Evolutionary conservation across 2,888 invertebrate genomes (phyloP).

Genomic region (Petrophora chlorosata): DNA sequence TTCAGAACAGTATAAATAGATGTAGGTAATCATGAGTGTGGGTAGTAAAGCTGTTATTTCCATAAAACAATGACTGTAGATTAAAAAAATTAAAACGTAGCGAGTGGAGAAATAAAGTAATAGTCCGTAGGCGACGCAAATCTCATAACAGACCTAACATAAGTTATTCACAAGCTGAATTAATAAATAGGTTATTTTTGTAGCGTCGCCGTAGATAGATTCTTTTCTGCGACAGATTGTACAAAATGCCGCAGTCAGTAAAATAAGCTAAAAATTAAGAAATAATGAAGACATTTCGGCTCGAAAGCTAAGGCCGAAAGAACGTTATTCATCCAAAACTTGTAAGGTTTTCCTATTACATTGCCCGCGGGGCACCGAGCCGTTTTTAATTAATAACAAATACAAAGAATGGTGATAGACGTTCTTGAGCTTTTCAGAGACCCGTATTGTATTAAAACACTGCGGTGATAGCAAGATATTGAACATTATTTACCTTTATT

Average conservation of each 20-base stretch:
- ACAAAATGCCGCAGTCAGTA: slow-evolving; percentile 6
- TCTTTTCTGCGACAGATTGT: background rate
- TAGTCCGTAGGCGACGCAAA: no score
- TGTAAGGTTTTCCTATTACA: slow-evolving; percentile 28
- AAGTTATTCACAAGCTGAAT: no score
- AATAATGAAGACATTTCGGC: slow-evolving; percentile 25
- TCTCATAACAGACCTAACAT: no score
- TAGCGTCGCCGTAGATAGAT: no score
- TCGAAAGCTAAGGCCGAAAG: slow-evolving; percentile 16
- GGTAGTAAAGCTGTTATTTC: no score
- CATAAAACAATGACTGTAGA: no score
- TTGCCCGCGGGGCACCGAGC: slow-evolving; percentile 21
- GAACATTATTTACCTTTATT: no score
- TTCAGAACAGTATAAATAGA: no score
- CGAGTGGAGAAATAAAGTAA: no score
- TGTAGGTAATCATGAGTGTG: no score
- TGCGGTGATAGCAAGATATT: background rate
- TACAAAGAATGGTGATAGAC: slow-evolving; percentile 15
- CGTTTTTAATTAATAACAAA: slow-evolving; percentile 29
- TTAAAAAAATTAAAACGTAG: no score
- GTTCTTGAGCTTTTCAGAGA: slow-evolving; percentile 13
- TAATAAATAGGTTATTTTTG: no score
- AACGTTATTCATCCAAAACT: slow-evolving; percentile 27
- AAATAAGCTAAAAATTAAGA: slow-evolving; percentile 19
- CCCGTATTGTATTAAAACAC: background rate